Conservation (phyloP, 1,140 invertebrate genomes). For the Hydropsyche tenuis region DNA sequence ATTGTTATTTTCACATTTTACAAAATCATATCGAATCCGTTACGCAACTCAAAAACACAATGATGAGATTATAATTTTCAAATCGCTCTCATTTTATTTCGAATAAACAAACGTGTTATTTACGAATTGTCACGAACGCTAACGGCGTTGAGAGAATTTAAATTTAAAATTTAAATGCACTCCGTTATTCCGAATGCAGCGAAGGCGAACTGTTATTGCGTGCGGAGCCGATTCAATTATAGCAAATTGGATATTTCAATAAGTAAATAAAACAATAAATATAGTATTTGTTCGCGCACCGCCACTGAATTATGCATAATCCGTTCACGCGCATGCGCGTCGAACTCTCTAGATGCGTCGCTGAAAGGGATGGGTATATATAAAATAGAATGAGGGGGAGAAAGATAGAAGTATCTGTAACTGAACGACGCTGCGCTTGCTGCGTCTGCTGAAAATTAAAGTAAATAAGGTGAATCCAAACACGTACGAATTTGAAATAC, state of each 20-base stretch:
- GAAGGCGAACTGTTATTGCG: too few relatives aligned
- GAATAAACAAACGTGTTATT: too few relatives aligned
- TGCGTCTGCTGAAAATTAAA: slow-evolving; percentile 22
- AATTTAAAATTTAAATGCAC: too few relatives aligned
- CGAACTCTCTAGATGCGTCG: too few relatives aligned
- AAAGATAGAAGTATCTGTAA: background rate
- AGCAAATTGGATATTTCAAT: slow-evolving; percentile 24
- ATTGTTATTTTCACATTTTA: too few relatives aligned
- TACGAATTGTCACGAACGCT: too few relatives aligned
- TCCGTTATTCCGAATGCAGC: too few relatives aligned
- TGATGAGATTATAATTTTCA: too few relatives aligned
- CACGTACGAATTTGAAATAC: background rate
- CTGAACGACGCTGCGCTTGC: background rate
- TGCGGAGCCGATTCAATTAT: slow-evolving; percentile 14
- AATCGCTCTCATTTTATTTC: too few relatives aligned
- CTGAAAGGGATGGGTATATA: background rate
- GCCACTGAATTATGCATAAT: slow-evolving; percentile 31
- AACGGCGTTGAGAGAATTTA: too few relatives aligned
- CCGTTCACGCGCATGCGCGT: slow-evolving; percentile 1
- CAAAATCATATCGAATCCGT: too few relatives aligned
- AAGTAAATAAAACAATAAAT: slow-evolving; percentile 8
- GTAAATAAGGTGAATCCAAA: slow-evolving; percentile 9
- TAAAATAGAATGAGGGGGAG: background rate
- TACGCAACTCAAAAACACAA: too few relatives aligned
- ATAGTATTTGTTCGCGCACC: background rate